Percentiles rank a stretch among this genome's conserved stretches.
phyloP scores from a whole-genome alignment of 2,113 vertebrate species.

The Xiphophorus maculatus region DNA sequence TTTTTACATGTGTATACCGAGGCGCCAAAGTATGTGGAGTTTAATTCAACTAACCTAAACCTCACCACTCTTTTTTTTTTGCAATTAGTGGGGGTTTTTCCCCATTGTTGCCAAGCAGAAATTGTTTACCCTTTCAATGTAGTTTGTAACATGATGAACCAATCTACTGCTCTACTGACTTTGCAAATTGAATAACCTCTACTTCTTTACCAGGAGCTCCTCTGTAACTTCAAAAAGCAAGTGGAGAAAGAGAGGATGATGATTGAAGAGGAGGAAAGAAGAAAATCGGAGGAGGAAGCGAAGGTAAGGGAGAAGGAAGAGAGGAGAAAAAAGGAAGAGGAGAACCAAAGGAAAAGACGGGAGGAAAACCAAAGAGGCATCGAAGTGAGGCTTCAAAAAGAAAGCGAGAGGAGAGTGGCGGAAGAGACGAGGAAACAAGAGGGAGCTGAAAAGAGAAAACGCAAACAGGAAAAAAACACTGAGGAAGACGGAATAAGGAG shows the following conservation, averaged over 20 bases:
- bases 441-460: slow-evolving; percentile 20
- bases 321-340: slow-evolving; percentile 25
- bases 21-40: no score
- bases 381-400: slow-evolving; percentile 22
- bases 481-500: slow-evolving; percentile 44
- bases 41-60: no score
- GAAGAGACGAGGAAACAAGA: slow-evolving; percentile 20
- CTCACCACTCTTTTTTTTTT: not conserved
- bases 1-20: no score
- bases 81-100: no score
- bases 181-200: slow-evolving; percentile 1
- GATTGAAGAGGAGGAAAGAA: slow-evolving; percentile 79
- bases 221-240: slow-evolving; percentile 79
- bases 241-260: slow-evolving; percentile 81
- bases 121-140: not conserved
- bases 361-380: slow-evolving; percentile 15
- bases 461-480: slow-evolving; percentile 36
- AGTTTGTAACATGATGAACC: not conserved
- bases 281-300: slow-evolving; percentile 66
- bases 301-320: slow-evolving; percentile 20
- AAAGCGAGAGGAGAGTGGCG: slow-evolving; percentile 12
- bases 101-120: no score
- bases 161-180: not conserved
- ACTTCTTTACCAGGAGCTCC: slow-evolving; percentile 77
- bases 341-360: slow-evolving; percentile 11